Conservation (phyloP, 1,140 invertebrate species). For the Papilio xuthus region DNA sequence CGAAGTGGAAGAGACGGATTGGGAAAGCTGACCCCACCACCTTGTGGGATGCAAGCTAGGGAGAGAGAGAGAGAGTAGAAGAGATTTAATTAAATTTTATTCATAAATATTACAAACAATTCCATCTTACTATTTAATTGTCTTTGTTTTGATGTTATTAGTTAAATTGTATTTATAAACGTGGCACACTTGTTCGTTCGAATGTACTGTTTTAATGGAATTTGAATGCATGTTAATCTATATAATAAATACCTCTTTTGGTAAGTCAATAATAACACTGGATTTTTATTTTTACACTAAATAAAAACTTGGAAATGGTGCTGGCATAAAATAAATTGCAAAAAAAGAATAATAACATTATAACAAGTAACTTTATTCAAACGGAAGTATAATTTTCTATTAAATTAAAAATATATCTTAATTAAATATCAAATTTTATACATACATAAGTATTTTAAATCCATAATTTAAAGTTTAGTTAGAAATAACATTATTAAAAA, state of each 20-base stretch:
- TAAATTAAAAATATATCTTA: background rate
- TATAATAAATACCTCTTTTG: constrained; percentile 79
- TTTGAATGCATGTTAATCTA: constrained; percentile 81
- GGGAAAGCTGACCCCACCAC: too few relatives aligned
- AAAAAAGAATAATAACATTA: background rate
- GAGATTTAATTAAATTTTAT: too few relatives aligned
- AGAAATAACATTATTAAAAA: too few relatives aligned
- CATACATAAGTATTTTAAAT: too few relatives aligned
- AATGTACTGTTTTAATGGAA: constrained; percentile 76
- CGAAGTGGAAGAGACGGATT: too few relatives aligned
- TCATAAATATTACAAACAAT: background rate
- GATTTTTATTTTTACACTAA: constrained; percentile 48
- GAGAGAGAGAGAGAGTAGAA: too few relatives aligned
- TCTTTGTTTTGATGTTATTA: background rate
- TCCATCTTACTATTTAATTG: background rate
- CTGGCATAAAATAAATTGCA: too few relatives aligned
- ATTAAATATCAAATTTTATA: background rate
- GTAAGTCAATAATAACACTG: constrained; percentile 64
- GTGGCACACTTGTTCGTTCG: constrained; percentile 66
- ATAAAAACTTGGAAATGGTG: background rate
- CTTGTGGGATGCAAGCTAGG: too few relatives aligned
- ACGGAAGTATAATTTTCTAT: background rate
- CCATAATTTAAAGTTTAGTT: too few relatives aligned
- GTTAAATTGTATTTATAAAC: constrained; percentile 41
- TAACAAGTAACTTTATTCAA: background rate